Evolutionary conservation across 2,797 vertebrate genomes (phyloP).

Genomic region (Pachyuromys duprasi): DNA sequence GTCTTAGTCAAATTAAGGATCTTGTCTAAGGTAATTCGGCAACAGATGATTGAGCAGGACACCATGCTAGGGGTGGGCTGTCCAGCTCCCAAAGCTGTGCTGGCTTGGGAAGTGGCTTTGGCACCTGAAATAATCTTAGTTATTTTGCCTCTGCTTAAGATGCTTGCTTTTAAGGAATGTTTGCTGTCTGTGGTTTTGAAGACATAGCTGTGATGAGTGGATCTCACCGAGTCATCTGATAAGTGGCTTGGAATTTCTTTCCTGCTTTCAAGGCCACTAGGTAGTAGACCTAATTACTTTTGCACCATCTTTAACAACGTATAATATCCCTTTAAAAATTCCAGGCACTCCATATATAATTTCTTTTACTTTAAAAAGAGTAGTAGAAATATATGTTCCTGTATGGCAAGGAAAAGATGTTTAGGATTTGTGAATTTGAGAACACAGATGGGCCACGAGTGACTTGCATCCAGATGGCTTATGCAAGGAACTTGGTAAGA

Average conservation of each 20-base stretch:
- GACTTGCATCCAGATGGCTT: conserved; percentile 86
- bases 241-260: background rate
- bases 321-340: conserved; percentile 19
- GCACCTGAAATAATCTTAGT: background rate
- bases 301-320: conserved; percentile 37
- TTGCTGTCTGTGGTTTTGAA: background rate
- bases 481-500: conserved; percentile 84
- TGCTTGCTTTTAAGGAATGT: conserved; percentile 38
- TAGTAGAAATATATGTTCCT: background rate
- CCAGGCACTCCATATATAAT: background rate
- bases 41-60: background rate
- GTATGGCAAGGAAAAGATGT: conserved; percentile 58
- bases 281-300: conserved; percentile 47
- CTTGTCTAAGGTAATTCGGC: background rate
- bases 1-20: conserved; percentile 28
- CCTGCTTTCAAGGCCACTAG: background rate
- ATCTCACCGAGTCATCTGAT: conserved; percentile 53
- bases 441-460: conserved; percentile 80
- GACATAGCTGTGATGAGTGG: background rate
- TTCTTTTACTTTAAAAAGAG: conserved; percentile 73
- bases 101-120: background rate
- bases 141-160: conserved; percentile 42
- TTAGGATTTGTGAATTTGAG: conserved; percentile 70
- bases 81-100: background rate
- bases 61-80: background rate